A percentile compares a stretch with the other conserved stretches of the same genome.
These are phyloP conservation scores for Acrobasis repandana DNA, from an alignment of 2,888 invertebrate genomes.

Conservation along the genomic window DNA sequence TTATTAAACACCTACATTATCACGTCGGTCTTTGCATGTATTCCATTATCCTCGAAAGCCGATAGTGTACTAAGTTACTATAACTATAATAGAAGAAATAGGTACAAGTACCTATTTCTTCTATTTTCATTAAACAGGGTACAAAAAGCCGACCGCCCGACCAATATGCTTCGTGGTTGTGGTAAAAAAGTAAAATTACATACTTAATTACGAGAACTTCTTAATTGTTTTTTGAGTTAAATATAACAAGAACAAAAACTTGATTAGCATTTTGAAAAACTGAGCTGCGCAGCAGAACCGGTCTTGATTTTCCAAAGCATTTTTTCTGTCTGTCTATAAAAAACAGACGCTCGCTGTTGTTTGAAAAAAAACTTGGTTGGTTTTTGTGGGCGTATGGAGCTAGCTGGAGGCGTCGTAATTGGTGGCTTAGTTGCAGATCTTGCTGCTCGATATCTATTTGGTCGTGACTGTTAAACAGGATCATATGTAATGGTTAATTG, in stretches of 20 bases:
- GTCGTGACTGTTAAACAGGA: too few relatives aligned
- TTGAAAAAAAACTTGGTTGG: neutral
- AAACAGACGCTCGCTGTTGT: neutral
- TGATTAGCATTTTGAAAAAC: neutral
- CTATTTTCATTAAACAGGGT: too few relatives aligned
- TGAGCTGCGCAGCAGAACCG: neutral
- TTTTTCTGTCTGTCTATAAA: conserved; percentile 1
- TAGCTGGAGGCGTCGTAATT: conserved; percentile 1
- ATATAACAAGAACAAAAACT: neutral
- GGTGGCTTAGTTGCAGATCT: neutral
- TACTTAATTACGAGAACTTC: too few relatives aligned
- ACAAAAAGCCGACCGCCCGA: too few relatives aligned
- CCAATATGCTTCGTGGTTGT: too few relatives aligned
- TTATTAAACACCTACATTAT: neutral
- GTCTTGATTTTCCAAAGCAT: neutral
- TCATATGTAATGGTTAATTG: too few relatives aligned
- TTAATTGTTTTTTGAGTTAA: too few relatives aligned
- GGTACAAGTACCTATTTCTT: too few relatives aligned
- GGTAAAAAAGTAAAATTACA: too few relatives aligned
- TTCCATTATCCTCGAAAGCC: too few relatives aligned
- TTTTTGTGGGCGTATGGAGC: neutral
- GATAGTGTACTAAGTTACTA: too few relatives aligned
- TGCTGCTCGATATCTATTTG: neutral
- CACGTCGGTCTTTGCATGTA: neutral
- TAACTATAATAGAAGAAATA: too few relatives aligned